Evolutionary conservation across 1,140 invertebrate genomes (phyloP).

Genomic region (Drosophila serrata): DNA sequence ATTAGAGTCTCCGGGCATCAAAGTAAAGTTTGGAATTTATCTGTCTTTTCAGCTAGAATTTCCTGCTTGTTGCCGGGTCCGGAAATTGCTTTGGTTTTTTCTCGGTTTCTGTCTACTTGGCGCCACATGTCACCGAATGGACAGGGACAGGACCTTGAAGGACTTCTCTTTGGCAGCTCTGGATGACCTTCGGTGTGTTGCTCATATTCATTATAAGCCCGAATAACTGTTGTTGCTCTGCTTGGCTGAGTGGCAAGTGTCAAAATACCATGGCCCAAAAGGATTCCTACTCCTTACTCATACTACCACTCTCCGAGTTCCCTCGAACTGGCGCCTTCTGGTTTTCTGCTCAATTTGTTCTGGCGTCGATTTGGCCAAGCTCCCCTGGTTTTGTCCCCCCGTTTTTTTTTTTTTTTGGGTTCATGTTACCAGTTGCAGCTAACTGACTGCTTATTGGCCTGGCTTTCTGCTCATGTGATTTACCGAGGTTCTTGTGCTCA

Average conservation of each 20-base stretch:
- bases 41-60: constrained; percentile 19
- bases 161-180: constrained; percentile 46
- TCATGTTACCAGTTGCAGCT: constrained; percentile 74
- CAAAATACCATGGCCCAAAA: constrained; percentile 71
- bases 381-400: constrained; percentile 6
- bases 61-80: constrained; percentile 37
- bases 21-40: constrained; percentile 42
- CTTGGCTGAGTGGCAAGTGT: constrained; percentile 71
- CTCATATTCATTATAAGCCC: constrained; percentile 84
- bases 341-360: constrained; percentile 84
- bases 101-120: constrained; percentile 37
- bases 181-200: constrained; percentile 75
- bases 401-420: constrained; percentile 25
- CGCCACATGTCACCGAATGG: constrained; percentile 64
- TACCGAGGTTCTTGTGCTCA: constrained; percentile 50
- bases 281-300: constrained; percentile 33
- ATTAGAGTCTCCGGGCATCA: constrained; percentile 52
- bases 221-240: constrained; percentile 79
- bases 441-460: constrained; percentile 65
- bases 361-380: constrained; percentile 58
- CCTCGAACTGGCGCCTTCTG: constrained; percentile 75
- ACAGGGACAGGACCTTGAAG: constrained; percentile 55
- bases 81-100: constrained; percentile 65
- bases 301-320: constrained; percentile 15
- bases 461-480: constrained; percentile 43